Base-by-base conservation (phyloP, 1,140 invertebrate genomes). In the Telenomus remus region DNA sequence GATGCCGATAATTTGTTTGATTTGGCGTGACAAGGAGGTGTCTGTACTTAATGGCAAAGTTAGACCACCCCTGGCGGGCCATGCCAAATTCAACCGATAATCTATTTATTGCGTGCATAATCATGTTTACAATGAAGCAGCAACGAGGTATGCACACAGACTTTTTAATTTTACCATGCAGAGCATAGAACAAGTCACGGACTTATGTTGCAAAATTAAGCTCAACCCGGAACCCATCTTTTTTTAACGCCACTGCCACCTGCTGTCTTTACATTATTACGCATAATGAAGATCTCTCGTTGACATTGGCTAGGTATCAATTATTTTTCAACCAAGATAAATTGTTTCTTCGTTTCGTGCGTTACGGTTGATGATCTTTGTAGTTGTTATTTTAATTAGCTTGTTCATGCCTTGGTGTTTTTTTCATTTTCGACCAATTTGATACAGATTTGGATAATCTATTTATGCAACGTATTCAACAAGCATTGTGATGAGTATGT, bases 51-150 rank as follows among this genome's bases (percentile, higher is more conserved):
- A 46, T 5, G 19, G 9, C 33, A 27, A 9, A 53, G 48, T 59
- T 54, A 64, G 60, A 16, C 60, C 70, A 73, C 60, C 70, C 61
- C 14, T 44, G 55, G 49, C 27, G 42, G 42, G 47, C 63, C 71
- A 68, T 74, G 53, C 53, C 47, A 65, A 61, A 85, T 84, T 81
- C 79, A 76, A 82, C 43, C 84, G 48, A 85, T 85, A 85, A 86
- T 86, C 84, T 85, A 83, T 84, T 86, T 84, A 85, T 83, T 82
- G 83, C 82, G 73, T 84, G 82, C 78, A 84, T 85, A 85, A 84
- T 85, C 78, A 79, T 51, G 66, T 72, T 11, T 68, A 46, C 48
- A 55, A 50, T 51, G 48, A 49, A 13, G n/a, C 34, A 54, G 51
- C 61, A 27, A 27, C 19, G 19, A 27, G 19, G 19, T 6, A 6